These are phyloP conservation scores for Homalodisca vitripennis DNA, from an alignment of 1,140 invertebrate species.

Conservation along the genomic window DNA sequence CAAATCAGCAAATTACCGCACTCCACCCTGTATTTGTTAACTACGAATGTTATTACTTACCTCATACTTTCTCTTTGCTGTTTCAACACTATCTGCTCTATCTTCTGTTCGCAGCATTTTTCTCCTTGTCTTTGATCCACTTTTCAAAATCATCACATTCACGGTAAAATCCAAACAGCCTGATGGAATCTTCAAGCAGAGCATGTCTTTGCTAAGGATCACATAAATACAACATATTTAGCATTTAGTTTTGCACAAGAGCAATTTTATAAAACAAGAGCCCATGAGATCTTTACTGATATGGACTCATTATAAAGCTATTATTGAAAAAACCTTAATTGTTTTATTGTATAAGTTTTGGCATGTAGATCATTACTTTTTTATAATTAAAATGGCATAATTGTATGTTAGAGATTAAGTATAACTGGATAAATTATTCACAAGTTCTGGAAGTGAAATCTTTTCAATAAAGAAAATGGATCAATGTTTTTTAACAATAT, in stretches of 20 bases:
- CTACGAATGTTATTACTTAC: no score
- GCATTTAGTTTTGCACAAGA: not conserved
- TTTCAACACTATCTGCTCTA: constrained; percentile 86
- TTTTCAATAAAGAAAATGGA: no score
- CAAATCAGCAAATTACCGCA: no score
- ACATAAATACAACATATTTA: not conserved
- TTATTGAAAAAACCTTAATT: not conserved
- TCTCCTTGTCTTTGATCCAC: constrained; percentile 96
- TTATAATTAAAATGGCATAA: not conserved
- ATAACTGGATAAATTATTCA: no score
- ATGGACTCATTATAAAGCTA: not conserved
- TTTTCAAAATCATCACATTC: constrained; percentile 98
- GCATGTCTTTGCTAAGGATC: constrained; percentile 62
- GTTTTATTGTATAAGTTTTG: not conserved
- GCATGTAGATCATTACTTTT: not conserved
- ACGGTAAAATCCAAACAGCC: constrained; percentile 91
- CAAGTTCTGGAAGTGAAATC: no score
- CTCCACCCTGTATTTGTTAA: no score
- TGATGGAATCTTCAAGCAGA: constrained; percentile 88
- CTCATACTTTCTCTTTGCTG: constrained; percentile 92
- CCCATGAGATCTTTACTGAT: not conserved
- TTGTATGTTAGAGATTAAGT: no score
- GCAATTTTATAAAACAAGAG: not conserved
- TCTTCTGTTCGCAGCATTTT: constrained; percentile 83
- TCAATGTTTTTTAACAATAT: no score